Evolutionary conservation across 1,140 invertebrate genomes (phyloP).

Genomic region (Nylanderia fulva): DNA sequence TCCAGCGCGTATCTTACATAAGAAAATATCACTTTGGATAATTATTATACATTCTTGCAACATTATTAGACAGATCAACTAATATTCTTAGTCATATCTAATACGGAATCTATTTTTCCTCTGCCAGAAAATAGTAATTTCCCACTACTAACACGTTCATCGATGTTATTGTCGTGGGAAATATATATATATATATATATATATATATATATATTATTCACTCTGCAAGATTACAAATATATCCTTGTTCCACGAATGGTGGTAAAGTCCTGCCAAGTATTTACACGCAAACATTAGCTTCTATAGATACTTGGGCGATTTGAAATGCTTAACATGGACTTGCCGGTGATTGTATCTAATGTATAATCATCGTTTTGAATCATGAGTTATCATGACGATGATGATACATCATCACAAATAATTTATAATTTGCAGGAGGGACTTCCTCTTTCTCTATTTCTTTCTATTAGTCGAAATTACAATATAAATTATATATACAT

Average conservation of each 20-base stretch:
- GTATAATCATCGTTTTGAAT: neutral
- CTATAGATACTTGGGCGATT: neutral
- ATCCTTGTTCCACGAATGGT: constrained; percentile 25
- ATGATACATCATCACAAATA: neutral
- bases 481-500: neutral
- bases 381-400: neutral
- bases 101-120: neutral
- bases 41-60: neutral
- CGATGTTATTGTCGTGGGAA: neutral
- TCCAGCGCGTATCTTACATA: neutral
- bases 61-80: neutral
- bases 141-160: neutral
- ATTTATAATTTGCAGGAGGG: neutral
- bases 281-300: constrained; percentile 22
- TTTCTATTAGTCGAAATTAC: neutral
- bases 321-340: neutral
- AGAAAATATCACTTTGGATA: neutral
- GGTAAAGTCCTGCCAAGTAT: constrained; percentile 27
- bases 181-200: constrained; percentile 6
- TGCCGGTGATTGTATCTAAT: neutral
- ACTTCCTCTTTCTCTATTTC: too few relatives aligned
- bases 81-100: neutral
- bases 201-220: constrained; percentile 9
- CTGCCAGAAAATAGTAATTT: constrained; percentile 16
- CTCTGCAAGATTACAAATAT: constrained; percentile 16